Base-by-base conservation (phyloP, 2,888 invertebrate species). In the Tridacna crocea region DNA sequence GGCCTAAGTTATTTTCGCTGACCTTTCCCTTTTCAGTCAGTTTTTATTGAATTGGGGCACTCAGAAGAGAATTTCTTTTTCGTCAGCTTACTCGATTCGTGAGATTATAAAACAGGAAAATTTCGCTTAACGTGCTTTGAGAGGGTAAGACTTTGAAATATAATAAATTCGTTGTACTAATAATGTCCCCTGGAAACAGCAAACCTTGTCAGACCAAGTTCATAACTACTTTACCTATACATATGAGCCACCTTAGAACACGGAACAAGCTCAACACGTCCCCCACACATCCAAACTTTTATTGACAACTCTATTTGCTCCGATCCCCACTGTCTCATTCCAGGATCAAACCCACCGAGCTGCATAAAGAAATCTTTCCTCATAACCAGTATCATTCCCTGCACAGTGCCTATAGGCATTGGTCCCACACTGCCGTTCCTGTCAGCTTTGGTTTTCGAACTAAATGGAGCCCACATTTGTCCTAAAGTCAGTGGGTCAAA, bases 271-370 rank as follows among this genome's bases (percentile, higher is more conserved):
- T 86, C 83, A 4, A 88, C 83, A 10, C 74, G 72, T n/a, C 86
- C 88, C 0, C 88, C 88, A 77, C 88, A 88, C 75, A 85, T 73
- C 86, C 88, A 88, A 0, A 86, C 81, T 78, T 87, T 87, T 8
- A 84, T 72, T 2, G 85, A 85, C 61, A 87, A 47, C 36, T 85
- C 87, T 60, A 83, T 79, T 36, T 85, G 85, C 26, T 85, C 85
- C 10, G 82, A 68, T 26, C 88, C 87, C 88, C 86, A 88, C 15
- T 86, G 72, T 68, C 81, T 76, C 87, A 87, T 87, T 10, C 87
- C 87, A 15, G 75, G 79, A 75, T 87, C 87, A 68, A 87, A 87
- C 8, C 87, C 87, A 10, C 85, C 87, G 19, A 87, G 79, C 48
- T 83, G 73, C 47, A 84, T 55, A 58, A 87, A 86, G 72, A 82